phyloP scores from a whole-genome alignment of 1,140 invertebrate species.

The Scaptodrosophila lebanonensis region DNA sequence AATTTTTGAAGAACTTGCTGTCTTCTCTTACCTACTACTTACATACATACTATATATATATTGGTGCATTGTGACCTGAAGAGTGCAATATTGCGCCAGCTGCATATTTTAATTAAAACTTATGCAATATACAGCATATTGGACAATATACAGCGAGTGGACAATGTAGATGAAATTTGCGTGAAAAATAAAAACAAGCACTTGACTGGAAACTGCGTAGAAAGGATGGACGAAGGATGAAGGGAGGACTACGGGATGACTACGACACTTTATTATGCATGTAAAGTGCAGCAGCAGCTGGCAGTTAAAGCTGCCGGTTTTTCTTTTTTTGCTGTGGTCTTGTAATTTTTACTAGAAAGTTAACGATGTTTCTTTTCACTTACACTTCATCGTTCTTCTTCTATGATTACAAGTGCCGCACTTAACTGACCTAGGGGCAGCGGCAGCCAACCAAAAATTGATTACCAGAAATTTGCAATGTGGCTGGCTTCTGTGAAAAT shows the following conservation, averaged over 20 bases:
- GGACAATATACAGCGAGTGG: neutral
- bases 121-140: constrained; percentile 32
- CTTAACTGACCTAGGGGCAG: no score
- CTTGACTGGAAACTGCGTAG: neutral
- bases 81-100: constrained; percentile 30
- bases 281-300: constrained; percentile 30
- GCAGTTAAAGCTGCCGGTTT: constrained; percentile 24
- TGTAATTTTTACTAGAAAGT: constrained; percentile 45
- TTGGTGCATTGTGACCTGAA: no score
- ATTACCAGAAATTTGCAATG: constrained; percentile 61
- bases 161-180: neutral
- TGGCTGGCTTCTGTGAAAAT: constrained; percentile 49
- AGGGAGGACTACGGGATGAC: no score
- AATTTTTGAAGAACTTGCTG: no score
- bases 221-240: no score
- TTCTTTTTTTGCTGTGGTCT: constrained; percentile 13
- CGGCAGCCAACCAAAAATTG: constrained; percentile 47
- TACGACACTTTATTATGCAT: no score
- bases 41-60: no score
- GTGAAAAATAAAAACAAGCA: neutral
- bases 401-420: no score
- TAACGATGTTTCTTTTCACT: constrained; percentile 2
- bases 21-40: no score
- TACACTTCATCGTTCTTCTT: neutral
- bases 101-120: constrained; percentile 69